Evolutionary conservation across 2,113 vertebrate genomes (phyloP).

Genomic region (Pterophyllum scalare): DNA sequence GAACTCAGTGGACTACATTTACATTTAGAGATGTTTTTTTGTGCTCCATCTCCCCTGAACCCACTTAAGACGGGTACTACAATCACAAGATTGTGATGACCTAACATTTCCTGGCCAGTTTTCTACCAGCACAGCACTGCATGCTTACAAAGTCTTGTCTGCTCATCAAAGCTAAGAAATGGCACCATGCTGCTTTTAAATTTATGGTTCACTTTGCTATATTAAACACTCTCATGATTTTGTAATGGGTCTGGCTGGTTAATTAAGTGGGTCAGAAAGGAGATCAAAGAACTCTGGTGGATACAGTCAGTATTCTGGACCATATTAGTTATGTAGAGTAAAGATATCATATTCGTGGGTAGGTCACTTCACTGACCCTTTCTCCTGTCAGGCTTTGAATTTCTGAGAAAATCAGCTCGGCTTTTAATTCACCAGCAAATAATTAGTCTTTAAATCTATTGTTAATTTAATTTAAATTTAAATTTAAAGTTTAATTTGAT

Average conservation of each 20-base stretch:
- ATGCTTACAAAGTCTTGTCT: conserved; percentile 41
- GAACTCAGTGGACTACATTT: conserved; percentile 75
- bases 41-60: conserved; percentile 47
- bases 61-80: conserved; percentile 29
- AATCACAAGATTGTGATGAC: conserved; percentile 73
- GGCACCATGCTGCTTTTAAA: conserved; percentile 63
- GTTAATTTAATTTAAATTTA: not conserved
- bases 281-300: conserved; percentile 57
- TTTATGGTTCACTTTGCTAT: conserved; percentile 66
- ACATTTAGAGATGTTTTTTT: conserved; percentile 70
- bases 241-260: conserved; percentile 55
- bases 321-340: not conserved
- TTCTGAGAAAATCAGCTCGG: not conserved
- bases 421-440: not conserved
- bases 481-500: not conserved
- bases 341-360: not conserved
- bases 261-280: conserved; percentile 55
- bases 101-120: conserved; percentile 62
- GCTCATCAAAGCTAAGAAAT: conserved; percentile 68
- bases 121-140: conserved; percentile 27
- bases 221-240: conserved; percentile 66
- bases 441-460: not conserved
- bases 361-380: not conserved
- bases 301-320: conserved; percentile 22
- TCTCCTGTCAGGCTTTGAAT: not conserved